These are phyloP conservation scores for Clarias magur DNA, from an alignment of 2,113 vertebrate species.

Conservation along the genomic window DNA sequence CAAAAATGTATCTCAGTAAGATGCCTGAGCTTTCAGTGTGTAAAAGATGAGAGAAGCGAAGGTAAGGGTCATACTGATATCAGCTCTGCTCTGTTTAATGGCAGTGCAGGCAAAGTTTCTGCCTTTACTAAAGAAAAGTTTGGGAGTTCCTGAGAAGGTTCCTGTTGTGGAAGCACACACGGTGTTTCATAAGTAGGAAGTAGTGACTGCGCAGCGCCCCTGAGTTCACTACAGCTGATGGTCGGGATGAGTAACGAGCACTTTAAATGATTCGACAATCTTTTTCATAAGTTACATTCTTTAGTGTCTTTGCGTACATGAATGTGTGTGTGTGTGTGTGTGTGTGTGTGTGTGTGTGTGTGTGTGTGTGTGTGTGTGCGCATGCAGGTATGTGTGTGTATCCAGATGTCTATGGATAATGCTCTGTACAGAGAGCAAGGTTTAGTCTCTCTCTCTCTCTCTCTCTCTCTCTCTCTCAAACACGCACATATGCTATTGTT, in stretches of 20 bases:
- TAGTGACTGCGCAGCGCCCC: constrained; percentile 22
- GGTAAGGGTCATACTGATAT: background rate
- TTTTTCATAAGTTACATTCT: constrained; percentile 26
- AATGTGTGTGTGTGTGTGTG: constrained; percentile 14
- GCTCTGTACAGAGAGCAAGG: background rate
- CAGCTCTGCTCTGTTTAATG: background rate
- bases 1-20: background rate
- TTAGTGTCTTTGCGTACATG: constrained; percentile 3
- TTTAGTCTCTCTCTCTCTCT: background rate
- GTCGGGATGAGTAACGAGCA: constrained; percentile 49
- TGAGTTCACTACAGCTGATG: constrained; percentile 14
- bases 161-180: background rate
- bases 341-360: background rate
- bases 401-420: background rate
- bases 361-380: constrained; percentile 9
- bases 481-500: background rate
- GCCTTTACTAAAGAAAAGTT: background rate
- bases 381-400: background rate
- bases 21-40: background rate
- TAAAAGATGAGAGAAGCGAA: background rate
- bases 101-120: background rate
- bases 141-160: constrained; percentile 8
- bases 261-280: constrained; percentile 64
- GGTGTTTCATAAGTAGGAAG: constrained; percentile 16
- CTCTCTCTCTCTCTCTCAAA: background rate